These are phyloP conservation scores for Nephrocerus scutellatus DNA, from an alignment of 2,888 invertebrate genomes.

Conservation along the genomic window DNA sequence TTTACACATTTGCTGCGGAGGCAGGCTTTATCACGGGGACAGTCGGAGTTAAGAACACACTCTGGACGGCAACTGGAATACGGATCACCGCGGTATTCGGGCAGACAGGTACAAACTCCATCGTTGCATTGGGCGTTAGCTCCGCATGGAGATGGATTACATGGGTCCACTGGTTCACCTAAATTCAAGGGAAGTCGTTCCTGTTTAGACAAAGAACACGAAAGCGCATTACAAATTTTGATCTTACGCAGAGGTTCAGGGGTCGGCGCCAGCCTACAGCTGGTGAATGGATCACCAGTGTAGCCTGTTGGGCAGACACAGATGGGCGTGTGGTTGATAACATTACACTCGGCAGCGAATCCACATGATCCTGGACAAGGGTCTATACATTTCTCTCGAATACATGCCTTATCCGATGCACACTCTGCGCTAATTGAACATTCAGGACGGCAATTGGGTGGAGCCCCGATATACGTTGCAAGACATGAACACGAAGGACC, in stretches of 20 bases:
- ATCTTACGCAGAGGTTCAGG: constrained; percentile 25
- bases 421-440: constrained; percentile 65
- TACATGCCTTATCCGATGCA: constrained; percentile 59
- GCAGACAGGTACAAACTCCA: constrained; percentile 64
- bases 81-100: constrained; percentile 71
- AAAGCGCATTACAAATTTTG: too few relatives aligned
- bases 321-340: constrained; percentile 61
- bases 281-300: constrained; percentile 53
- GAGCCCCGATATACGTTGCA: constrained; percentile 56
- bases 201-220: constrained; percentile 26
- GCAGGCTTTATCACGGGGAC: constrained; percentile 61
- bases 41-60: constrained; percentile 67
- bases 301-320: constrained; percentile 57
- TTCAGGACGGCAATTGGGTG: constrained; percentile 65
- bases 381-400: constrained; percentile 61
- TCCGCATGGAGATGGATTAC: constrained; percentile 64
- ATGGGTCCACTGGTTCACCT: constrained; percentile 53
- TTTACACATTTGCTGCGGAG: constrained; percentile 63
- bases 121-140: constrained; percentile 58
- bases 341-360: constrained; percentile 54
- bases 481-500: constrained; percentile 61
- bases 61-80: constrained; percentile 70
- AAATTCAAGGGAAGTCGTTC: constrained; percentile 7
- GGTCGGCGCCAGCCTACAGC: constrained; percentile 41
- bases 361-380: constrained; percentile 67